Evolutionary conservation across 2,113 vertebrate genomes (phyloP).

Genomic region (Thalassarche chlororhynchos): DNA sequence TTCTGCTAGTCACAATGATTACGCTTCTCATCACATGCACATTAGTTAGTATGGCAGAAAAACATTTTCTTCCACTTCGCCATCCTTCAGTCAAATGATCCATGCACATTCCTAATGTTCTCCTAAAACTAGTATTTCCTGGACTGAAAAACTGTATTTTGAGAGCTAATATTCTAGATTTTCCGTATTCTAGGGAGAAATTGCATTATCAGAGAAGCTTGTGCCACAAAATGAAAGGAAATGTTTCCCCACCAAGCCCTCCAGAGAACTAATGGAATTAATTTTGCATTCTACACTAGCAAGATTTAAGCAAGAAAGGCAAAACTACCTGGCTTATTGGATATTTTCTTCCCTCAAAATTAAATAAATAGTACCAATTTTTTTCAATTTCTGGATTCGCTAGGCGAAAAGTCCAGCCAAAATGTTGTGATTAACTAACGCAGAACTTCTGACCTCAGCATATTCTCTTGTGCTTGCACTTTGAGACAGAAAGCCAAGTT

Average conservation of each 20-base stretch:
- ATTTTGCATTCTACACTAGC: neutral
- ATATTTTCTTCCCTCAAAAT: neutral
- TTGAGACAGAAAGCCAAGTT: neutral
- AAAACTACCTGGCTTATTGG: neutral
- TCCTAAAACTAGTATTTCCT: neutral
- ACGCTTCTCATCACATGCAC: neutral
- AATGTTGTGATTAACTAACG: neutral
- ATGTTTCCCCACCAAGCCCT: neutral
- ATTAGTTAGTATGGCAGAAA: neutral
- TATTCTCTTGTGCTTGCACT: neutral
- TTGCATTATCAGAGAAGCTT: neutral
- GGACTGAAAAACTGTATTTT: neutral
- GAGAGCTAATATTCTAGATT: neutral
- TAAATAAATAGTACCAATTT: neutral
- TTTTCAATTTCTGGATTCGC: neutral
- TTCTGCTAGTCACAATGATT: neutral
- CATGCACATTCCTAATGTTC: neutral
- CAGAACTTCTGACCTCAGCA: neutral
- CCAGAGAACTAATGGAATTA: neutral
- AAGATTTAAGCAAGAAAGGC: neutral
- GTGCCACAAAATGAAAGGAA: neutral
- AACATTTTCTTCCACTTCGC: neutral
- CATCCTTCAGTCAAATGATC: neutral
- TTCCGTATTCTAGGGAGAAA: neutral
- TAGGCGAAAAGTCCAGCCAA: neutral